Evolutionary conservation across 2,113 vertebrate species (phyloP).

Genomic region (Crotalus tigris): DNA sequence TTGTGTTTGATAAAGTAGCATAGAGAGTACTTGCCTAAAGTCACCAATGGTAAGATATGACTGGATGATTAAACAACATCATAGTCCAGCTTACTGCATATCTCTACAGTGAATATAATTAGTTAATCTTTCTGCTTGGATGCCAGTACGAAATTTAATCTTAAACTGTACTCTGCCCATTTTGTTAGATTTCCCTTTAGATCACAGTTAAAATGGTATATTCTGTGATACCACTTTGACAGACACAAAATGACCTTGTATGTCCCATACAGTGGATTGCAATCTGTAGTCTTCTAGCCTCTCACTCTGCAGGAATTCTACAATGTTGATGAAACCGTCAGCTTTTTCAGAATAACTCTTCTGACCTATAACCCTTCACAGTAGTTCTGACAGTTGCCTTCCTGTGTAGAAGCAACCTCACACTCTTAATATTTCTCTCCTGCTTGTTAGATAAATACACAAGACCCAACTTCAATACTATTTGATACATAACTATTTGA

Average conservation of each 20-base stretch:
- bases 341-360: constrained; percentile 74
- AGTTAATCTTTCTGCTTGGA: constrained; percentile 60
- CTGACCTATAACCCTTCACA: constrained; percentile 71
- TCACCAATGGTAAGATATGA: not conserved
- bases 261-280: constrained; percentile 69
- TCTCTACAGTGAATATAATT: constrained; percentile 31
- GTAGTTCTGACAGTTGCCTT: constrained; percentile 80
- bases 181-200: constrained; percentile 67
- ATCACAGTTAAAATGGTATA: constrained; percentile 73
- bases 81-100: not conserved
- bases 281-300: constrained; percentile 73
- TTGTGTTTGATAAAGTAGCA: not conserved
- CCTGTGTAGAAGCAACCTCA: constrained; percentile 79
- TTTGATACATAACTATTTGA: constrained; percentile 68
- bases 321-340: constrained; percentile 78
- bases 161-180: constrained; percentile 64
- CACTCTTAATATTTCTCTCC: constrained; percentile 68
- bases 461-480: constrained; percentile 57
- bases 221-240: constrained; percentile 71
- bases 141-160: constrained; percentile 59
- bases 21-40: not conserved
- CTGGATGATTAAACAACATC: not conserved
- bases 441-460: constrained; percentile 69
- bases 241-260: constrained; percentile 74
- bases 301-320: constrained; percentile 76